Evolutionary conservation across 2,888 invertebrate species (phyloP).

Genomic region (Hypomecis atomaria): DNA sequence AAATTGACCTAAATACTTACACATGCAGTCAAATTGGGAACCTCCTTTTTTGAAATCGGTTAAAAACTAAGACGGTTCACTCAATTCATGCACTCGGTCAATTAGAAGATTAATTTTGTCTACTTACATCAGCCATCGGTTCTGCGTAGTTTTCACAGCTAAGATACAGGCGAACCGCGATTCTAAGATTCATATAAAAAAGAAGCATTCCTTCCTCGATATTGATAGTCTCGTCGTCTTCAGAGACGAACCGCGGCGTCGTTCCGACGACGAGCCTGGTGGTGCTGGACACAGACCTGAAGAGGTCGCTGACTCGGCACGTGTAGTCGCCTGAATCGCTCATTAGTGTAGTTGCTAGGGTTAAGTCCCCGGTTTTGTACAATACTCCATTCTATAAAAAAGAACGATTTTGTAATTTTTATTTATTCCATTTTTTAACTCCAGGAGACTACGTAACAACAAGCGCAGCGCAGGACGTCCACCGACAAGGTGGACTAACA

Average conservation of each 20-base stretch:
- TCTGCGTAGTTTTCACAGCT: slow-evolving; percentile 43
- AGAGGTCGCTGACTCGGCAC: slow-evolving; percentile 52
- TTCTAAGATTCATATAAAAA: no score
- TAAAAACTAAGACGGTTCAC: no score
- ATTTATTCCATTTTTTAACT: background rate
- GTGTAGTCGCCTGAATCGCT: slow-evolving; percentile 59
- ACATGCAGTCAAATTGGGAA: no score
- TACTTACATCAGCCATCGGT: slow-evolving; percentile 49
- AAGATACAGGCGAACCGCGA: slow-evolving; percentile 44
- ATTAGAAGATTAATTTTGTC: no score
- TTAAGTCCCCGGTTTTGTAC: background rate
- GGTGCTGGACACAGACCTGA: slow-evolving; percentile 44
- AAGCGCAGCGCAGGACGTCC: no score
- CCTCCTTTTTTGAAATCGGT: no score
- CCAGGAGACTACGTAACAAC: no score
- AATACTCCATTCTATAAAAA: slow-evolving; percentile 1
- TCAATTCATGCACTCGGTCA: no score
- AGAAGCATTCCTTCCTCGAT: slow-evolving; percentile 43
- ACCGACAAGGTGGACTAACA: no score
- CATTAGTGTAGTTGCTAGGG: background rate
- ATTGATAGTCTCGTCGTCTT: slow-evolving; percentile 44
- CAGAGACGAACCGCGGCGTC: slow-evolving; percentile 52
- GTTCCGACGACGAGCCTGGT: slow-evolving; percentile 52
- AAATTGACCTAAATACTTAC: no score
- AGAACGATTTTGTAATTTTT: background rate